Evolutionary conservation across 2,797 vertebrate genomes (phyloP).

Genomic region (Cheirogaleus major): DNA sequence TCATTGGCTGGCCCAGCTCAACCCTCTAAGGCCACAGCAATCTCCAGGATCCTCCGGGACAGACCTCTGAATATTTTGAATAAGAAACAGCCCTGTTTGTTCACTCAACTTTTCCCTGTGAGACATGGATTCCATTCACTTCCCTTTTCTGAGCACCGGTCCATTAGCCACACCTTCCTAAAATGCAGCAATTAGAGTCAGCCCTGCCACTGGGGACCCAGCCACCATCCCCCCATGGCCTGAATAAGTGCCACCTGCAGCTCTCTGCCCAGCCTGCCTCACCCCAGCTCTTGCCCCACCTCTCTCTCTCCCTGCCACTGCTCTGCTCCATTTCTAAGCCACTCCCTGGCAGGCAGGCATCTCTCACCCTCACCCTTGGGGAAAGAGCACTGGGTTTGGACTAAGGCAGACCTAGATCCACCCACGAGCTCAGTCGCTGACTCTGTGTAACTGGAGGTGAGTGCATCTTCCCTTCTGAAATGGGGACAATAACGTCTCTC

Average conservation of each 20-base stretch:
- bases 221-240: neutral
- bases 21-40: neutral
- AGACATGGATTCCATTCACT: neutral
- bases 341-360: neutral
- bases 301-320: neutral
- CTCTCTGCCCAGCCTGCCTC: neutral
- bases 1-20: neutral
- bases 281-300: neutral
- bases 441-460: neutral
- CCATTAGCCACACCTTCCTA: neutral
- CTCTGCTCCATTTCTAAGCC: neutral
- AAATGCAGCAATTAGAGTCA: neutral
- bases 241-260: neutral
- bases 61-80: neutral
- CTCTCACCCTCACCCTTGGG: fast-evolving
- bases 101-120: neutral
- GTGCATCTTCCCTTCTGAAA: neutral
- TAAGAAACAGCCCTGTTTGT: neutral
- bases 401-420: neutral
- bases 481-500: neutral
- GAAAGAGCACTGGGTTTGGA: neutral
- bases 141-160: neutral
- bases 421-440: neutral
- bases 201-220: no score
- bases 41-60: neutral